Evolutionary conservation across 2,888 invertebrate genomes (phyloP), one percentile per base, ranked within the genome.

Genomic region (Stratiomys singularior): DNA sequence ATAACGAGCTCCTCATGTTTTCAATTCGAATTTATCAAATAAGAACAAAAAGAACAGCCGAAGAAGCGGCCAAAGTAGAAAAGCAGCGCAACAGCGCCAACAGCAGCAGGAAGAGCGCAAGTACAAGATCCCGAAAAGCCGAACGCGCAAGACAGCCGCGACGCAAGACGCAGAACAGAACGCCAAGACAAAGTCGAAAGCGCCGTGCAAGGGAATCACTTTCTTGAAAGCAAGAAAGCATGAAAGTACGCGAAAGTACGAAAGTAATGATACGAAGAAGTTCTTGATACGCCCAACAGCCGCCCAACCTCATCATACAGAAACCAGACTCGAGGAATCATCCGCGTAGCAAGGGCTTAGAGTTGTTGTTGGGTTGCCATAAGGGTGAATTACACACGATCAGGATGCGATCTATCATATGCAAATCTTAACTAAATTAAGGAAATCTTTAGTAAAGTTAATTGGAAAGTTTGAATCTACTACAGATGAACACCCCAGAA

Each of bases 151-250:
- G 63, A 18, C 76, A 60, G 46, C 56, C 78, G 52, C 74, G 27
- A 79, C 71, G 69, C 47, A 11, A 78, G 56, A 77, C 76, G 63
- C 63, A 71, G 77, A 37, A 37, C 37, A 37, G 79, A 64, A 76
- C 80, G 79, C 79, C 79, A 80, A 76, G 21, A 63, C 80, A 63
- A 64, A 77, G 69, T 56, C 46, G 27, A 76, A 69, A n/a, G 76
- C 28, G 47, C 30, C 69, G 47, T 21, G 74, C 60, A 47, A 72
- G 74, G 74, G 74, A 74, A 74, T 74, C 74, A 74, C 74, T 74
- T 74, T 74, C 74, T 74, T 74, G 47, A 25, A 46, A 23, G 69
- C 47, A 69, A 46, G 69, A 69, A 47, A 69, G 69, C 69, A 69
- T 66, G 69, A 69, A 69, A 69, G 69, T 69, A 69, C 69, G 47